A percentile compares a stretch with the other conserved stretches of the same genome.
These are phyloP conservation scores for Taurulus bubalis DNA, from an alignment of 2,113 vertebrate species.

Conservation along the genomic window DNA sequence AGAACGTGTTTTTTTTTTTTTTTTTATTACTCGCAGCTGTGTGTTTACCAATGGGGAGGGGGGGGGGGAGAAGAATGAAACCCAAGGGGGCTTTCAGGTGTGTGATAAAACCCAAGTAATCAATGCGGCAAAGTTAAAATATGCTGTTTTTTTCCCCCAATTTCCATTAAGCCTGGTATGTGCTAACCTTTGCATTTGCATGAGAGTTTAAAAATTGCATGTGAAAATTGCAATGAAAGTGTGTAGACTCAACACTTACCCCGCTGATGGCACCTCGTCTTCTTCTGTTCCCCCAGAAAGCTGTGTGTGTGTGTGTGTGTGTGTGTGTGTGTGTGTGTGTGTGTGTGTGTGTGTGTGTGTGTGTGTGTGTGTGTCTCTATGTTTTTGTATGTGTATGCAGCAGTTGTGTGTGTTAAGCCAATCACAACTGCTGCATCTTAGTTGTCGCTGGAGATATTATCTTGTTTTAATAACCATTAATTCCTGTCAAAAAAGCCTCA, in stretches of 20 bases:
- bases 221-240: constrained; percentile 1
- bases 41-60: not conserved
- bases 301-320: not conserved
- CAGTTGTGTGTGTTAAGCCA: not conserved
- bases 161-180: not conserved
- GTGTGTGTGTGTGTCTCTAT: not conserved
- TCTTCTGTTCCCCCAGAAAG: constrained; percentile 5
- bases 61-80: not conserved
- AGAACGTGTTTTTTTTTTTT: not conserved
- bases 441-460: no score
- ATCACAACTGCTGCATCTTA: no score
- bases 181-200: constrained; percentile 9
- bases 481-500: no score
- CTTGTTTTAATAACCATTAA: no score
- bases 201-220: constrained; percentile 5
- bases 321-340: not conserved
- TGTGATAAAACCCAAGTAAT: constrained; percentile 30
- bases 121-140: not conserved
- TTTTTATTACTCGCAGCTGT: not conserved
- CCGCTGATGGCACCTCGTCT: not conserved
- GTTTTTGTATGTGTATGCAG: not conserved
- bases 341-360: not conserved
- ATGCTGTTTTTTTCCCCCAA: not conserved
- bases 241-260: not conserved
- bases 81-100: not conserved